A percentile compares a stretch with the other conserved stretches of the same genome.
Conservation (phyloP, 2,797 vertebrate species). For the Neoniphon sammara region DNA sequence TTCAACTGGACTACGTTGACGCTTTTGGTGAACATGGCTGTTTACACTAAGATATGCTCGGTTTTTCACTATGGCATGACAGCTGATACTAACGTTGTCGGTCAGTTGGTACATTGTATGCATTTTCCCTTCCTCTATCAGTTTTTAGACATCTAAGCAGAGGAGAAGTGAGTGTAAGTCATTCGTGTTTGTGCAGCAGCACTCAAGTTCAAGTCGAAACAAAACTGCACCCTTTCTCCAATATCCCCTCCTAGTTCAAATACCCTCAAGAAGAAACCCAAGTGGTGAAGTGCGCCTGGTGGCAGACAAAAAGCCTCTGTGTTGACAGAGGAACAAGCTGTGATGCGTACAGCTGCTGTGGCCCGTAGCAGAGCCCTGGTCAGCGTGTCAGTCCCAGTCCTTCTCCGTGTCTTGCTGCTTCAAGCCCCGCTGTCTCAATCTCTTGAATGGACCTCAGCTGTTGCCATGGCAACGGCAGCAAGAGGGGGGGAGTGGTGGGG, state of each 20-base stretch:
- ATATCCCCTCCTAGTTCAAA: neutral
- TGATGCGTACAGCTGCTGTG: conserved; percentile 25
- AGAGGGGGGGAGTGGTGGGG: no score
- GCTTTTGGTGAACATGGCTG: no score
- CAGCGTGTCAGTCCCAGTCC: conserved; percentile 22
- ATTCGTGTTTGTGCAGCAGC: neutral
- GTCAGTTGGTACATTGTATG: no score
- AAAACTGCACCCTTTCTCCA: neutral
- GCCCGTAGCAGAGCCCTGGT: conserved; percentile 25
- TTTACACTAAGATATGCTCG: no score
- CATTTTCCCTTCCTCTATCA: no score
- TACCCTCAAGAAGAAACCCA: neutral
- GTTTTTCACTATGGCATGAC: no score
- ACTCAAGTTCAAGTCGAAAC: neutral
- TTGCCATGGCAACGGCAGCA: conserved; percentile 26
- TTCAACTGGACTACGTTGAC: neutral
- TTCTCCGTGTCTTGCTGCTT: conserved; percentile 21
- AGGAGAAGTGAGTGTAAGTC: no score
- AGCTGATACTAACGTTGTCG: no score
- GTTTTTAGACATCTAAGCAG: no score
- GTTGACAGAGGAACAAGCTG: conserved; percentile 6
- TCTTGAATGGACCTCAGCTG: conserved; percentile 19
- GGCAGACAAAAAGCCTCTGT: conserved; percentile 12
- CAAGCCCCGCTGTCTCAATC: conserved; percentile 11
- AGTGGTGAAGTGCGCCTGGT: neutral